Conservation (phyloP, 2,797 vertebrate genomes). For the Lycodopsis pacificus region DNA sequence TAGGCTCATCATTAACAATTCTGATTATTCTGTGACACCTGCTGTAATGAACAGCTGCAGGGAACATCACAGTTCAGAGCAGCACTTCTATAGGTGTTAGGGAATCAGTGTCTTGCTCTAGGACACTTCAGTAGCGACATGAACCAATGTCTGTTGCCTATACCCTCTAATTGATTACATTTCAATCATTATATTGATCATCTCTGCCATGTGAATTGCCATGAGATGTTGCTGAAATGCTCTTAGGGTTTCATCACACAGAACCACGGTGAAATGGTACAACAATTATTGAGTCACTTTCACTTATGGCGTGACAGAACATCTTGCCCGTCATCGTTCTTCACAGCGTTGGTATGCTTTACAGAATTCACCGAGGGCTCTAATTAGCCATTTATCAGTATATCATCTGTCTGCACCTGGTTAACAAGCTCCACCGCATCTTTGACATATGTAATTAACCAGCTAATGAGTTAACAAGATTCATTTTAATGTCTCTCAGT, state of each 20-base stretch:
- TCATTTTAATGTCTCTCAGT: constrained; percentile 45
- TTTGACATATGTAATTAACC: constrained; percentile 66
- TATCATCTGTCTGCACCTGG: constrained; percentile 66
- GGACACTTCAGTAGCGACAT: not conserved
- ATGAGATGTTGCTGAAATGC: constrained; percentile 35
- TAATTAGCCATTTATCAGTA: constrained; percentile 63
- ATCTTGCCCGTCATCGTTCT: constrained; percentile 40
- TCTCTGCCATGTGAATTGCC: not conserved
- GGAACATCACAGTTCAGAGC: constrained; percentile 18
- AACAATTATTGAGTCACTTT: constrained; percentile 39
- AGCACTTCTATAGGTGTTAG: not conserved
- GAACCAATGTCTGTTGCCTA: not conserved
- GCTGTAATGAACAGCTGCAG: not conserved
- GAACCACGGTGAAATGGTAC: constrained; percentile 18
- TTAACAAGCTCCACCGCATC: constrained; percentile 56
- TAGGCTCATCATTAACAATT: constrained; percentile 20
- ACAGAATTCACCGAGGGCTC: constrained; percentile 37
- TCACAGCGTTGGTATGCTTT: constrained; percentile 19
- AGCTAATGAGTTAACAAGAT: constrained; percentile 70
- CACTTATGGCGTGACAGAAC: constrained; percentile 23
- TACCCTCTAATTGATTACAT: constrained; percentile 1
- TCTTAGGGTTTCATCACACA: constrained; percentile 43
- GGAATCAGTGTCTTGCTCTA: not conserved
- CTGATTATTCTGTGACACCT: constrained; percentile 12
- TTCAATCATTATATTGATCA: not conserved